These are phyloP conservation scores for Caenorhabditis elegans DNA, from an alignment of 1,140 invertebrate genomes.

Conservation along the genomic window DNA sequence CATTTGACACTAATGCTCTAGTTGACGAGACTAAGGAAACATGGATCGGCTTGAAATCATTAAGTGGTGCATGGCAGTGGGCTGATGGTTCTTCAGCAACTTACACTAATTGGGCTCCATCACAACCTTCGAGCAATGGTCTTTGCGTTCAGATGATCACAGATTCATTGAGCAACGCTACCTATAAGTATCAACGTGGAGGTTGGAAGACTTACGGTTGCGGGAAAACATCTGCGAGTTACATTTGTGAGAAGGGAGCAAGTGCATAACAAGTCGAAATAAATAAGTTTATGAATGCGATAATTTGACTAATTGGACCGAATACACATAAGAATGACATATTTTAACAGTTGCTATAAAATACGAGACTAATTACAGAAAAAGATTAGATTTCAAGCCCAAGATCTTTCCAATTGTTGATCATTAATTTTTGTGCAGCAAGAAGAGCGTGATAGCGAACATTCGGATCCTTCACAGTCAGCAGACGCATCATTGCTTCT, in stretches of 20 bases:
- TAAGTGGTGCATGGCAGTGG: background rate
- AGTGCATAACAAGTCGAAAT: too few species aligned
- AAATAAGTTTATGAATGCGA: background rate
- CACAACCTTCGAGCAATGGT: background rate
- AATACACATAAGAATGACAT: background rate
- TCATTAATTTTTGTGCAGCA: conserved; percentile 98
- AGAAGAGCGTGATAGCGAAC: conserved; percentile 96
- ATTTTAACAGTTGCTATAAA: too few species aligned
- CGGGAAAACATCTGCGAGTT: background rate
- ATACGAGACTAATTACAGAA: too few species aligned
- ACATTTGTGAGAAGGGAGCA: background rate
- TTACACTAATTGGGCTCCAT: background rate
- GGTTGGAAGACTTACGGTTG: conserved; percentile 1
- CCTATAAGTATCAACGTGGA: background rate
- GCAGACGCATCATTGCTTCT: conserved; percentile 91
- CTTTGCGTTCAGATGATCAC: background rate
- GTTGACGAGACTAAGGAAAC: background rate
- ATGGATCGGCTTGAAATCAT: background rate
- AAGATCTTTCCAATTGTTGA: conserved; percentile 97
- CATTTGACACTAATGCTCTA: background rate
- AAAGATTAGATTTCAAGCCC: conserved; percentile 68
- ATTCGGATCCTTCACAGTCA: conserved; percentile 95
- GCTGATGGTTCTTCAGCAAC: background rate
- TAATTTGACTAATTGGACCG: background rate
- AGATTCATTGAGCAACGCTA: background rate